Base-by-base conservation (phyloP, 2,888 invertebrate species). In the Dioctria linearis region DNA sequence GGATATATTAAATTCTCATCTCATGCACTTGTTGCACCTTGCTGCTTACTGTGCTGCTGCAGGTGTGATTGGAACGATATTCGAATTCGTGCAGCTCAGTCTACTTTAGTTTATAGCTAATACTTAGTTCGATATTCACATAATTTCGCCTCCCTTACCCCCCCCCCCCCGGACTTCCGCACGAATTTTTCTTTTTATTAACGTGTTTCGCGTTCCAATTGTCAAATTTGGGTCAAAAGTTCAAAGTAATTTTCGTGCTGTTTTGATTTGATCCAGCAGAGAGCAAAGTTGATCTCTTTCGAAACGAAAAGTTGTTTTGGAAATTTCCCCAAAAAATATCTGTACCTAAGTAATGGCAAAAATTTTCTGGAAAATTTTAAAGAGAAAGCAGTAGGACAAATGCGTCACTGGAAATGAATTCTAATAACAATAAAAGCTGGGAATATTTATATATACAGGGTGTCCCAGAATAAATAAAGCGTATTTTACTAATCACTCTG, bases 131-230 rank as follows among this genome's bases (percentile, higher is more conserved):
- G 25, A 25, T 25, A 25, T 25, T 13, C 67, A 46, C 67, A 67
- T 67, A 46, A 67, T 67, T 67, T 43, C 67, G 4, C 13, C 8
- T 37, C 43, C 46, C 67, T 65, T 13, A 42, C 40, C 40, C 40
- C n/a, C 5, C 69, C 37, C 46, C 67, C 46, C 73, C 40, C 73
- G 40, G 39, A 54, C 73, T 73, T 73, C 57, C 54, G 73, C 54
- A 73, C 57, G 69, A 73, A 73, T 73, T 73, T 73, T 73, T 75
- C 75, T 59, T 75, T 75, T 59, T 75, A 59, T 75, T 59, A 43
- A 11, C 61, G 42, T 40, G 42, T 75, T 43, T 5, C 43, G 75
- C 42, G 75, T 61, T 59, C 61, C 75, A 37, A 59, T 54, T 71
- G 54, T 40, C 54, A 42, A 54, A 54, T 75, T 75, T 75, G 59